phyloP scores from a whole-genome alignment of 2,113 vertebrate genomes.

The Trachemys scripta region DNA sequence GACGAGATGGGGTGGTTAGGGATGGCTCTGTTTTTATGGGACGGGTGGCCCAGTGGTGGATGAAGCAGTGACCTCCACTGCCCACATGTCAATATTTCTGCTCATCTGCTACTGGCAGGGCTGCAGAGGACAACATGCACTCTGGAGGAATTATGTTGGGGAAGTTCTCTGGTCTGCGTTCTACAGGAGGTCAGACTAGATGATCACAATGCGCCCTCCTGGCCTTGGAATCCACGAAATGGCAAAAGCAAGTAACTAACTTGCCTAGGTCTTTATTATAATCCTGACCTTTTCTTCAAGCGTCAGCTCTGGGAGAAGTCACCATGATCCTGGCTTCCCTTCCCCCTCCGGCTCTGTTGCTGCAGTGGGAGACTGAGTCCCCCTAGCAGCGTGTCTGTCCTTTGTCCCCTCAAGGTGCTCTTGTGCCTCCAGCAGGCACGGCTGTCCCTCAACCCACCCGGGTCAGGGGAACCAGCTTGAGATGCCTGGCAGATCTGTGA shows the following conservation, averaged over 20 bases:
- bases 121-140: background rate
- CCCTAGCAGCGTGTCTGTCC: background rate
- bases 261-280: slow-evolving; percentile 66
- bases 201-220: background rate
- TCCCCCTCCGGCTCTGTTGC: background rate
- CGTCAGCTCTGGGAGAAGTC: slow-evolving; percentile 26
- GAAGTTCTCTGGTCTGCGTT: background rate
- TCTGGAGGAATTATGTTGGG: background rate
- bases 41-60: background rate
- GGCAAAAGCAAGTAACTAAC: slow-evolving; percentile 59
- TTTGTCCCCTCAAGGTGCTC: background rate
- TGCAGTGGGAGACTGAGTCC: background rate
- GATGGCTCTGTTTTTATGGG: background rate
- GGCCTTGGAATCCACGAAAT: background rate
- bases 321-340: background rate
- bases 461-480: background rate
- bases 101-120: background rate
- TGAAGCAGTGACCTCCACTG: background rate
- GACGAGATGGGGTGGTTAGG: background rate
- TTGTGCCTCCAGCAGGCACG: background rate
- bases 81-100: background rate
- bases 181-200: background rate
- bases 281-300: slow-evolving; percentile 71
- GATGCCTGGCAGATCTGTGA: background rate
- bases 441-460: background rate